Evolutionary conservation across 2,113 vertebrate genomes (phyloP).

Genomic region (Pseudopipra pipra): DNA sequence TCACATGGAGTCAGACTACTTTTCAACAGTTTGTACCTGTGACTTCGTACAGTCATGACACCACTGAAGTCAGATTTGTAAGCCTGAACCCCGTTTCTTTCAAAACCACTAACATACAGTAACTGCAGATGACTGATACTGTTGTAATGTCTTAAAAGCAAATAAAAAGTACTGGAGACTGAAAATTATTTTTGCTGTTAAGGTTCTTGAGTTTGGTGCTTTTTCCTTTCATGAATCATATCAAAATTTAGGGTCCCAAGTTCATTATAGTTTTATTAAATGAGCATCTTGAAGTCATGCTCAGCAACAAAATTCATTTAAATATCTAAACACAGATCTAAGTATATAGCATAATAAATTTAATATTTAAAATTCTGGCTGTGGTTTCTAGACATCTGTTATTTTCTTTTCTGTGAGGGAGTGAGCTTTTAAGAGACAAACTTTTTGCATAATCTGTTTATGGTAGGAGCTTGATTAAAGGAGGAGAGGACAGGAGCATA

Average conservation of each 20-base stretch:
- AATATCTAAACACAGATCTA: slow-evolving; percentile 3
- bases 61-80: background rate
- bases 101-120: background rate
- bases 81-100: background rate
- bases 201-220: background rate
- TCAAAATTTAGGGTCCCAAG: background rate
- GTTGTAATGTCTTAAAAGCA: background rate
- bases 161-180: background rate
- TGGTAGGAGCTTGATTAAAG: background rate
- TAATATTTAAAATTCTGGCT: slow-evolving; percentile 16
- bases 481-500: background rate
- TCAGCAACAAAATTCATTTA: background rate
- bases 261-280: background rate
- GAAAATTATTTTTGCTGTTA: background rate
- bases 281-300: background rate
- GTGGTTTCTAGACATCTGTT: slow-evolving; percentile 25
- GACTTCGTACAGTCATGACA: background rate
- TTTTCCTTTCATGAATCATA: background rate
- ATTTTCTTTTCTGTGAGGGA: slow-evolving; percentile 37
- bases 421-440: slow-evolving; percentile 11
- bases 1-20: background rate
- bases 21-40: background rate
- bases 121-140: background rate
- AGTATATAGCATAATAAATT: background rate
- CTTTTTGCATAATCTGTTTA: background rate